These are phyloP conservation scores for Diabrotica balteata DNA, from an alignment of 2,888 invertebrate genomes.

Conservation along the genomic window DNA sequence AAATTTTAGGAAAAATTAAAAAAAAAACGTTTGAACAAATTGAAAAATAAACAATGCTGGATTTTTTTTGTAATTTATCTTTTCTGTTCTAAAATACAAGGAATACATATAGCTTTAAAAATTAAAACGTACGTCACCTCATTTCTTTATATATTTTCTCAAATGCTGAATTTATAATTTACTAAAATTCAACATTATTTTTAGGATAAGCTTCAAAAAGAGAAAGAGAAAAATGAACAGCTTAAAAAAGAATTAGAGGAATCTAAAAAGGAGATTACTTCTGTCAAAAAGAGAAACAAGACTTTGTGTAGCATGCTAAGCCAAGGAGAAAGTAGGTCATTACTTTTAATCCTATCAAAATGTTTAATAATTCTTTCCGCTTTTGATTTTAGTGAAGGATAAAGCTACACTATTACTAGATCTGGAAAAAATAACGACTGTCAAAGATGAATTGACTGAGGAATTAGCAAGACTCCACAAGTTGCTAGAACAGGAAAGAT, in stretches of 20 bases:
- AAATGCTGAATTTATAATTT: too few relatives aligned
- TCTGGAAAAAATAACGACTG: conserved; percentile 72
- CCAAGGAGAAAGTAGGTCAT: conserved; percentile 54
- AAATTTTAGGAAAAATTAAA: too few relatives aligned
- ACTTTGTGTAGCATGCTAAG: conserved; percentile 54
- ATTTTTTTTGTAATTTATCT: too few relatives aligned
- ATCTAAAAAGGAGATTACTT: conserved; percentile 49
- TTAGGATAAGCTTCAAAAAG: conserved; percentile 52
- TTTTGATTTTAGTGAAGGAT: conserved; percentile 74
- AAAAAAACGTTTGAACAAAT: too few relatives aligned
- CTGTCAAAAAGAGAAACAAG: conserved; percentile 54
- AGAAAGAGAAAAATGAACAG: conserved; percentile 45
- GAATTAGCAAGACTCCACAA: conserved; percentile 73
- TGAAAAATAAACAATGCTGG: too few relatives aligned
- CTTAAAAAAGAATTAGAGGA: conserved; percentile 50
- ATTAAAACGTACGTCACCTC: too few relatives aligned
- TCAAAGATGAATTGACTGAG: conserved; percentile 75
- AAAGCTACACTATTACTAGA: conserved; percentile 78
- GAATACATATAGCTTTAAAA: too few relatives aligned
- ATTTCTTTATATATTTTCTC: too few relatives aligned
- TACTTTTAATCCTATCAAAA: conserved; percentile 5
- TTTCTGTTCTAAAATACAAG: too few relatives aligned
- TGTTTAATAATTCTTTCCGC: conserved; percentile 6
- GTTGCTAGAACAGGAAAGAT: conserved; percentile 78
- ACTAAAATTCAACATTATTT: conserved; percentile 17